Percentiles rank a stretch among this genome's conserved stretches.
phyloP scores from a whole-genome alignment of 37 sponge, comb jelly and placozoan species.

The Haliclona indistincta region DNA sequence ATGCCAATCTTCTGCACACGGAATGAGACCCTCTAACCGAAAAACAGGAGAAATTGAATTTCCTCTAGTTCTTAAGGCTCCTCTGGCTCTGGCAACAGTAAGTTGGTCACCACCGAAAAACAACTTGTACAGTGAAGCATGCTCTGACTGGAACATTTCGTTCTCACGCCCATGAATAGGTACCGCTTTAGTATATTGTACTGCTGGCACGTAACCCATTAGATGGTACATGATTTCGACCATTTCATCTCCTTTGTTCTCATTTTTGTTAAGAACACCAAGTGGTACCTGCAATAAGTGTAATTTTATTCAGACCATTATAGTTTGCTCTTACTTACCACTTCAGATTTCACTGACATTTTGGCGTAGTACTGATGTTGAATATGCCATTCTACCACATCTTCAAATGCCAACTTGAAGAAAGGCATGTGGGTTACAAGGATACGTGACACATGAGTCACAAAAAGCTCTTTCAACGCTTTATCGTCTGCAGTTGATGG shows the following conservation, averaged over 20 bases:
- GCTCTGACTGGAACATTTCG: no score
- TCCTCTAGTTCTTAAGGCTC: neutral
- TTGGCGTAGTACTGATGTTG: constrained; percentile 12
- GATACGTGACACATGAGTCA: constrained; percentile 17
- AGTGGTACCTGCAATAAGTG: constrained; percentile 23
- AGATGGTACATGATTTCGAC: constrained; percentile 22
- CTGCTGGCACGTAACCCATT: constrained; percentile 14
- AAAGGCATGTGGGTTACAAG: constrained; percentile 14
- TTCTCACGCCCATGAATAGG: no score
- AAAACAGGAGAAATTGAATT: constrained; percentile 9
- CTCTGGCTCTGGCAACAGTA: constrained; percentile 22
- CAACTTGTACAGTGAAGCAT: constrained; percentile 13
- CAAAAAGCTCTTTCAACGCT: constrained; percentile 7
- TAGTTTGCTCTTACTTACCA: constrained; percentile 1
- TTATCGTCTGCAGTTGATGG: constrained; percentile 28
- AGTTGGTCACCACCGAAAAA: constrained; percentile 29
- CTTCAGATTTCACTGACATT: constrained; percentile 21
- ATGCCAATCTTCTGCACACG: constrained; percentile 36
- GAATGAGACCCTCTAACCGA: constrained; percentile 17
- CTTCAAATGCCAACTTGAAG: constrained; percentile 28
- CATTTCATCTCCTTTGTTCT: constrained; percentile 44
- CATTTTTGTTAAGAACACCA: constrained; percentile 26
- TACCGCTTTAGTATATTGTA: neutral
- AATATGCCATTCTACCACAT: constrained; percentile 25
- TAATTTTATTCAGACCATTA: no score